A percentile compares a stretch with the other conserved stretches of the same genome.
Conservation (phyloP, 2,797 vertebrate species). For the Acanthis flammea region DNA sequence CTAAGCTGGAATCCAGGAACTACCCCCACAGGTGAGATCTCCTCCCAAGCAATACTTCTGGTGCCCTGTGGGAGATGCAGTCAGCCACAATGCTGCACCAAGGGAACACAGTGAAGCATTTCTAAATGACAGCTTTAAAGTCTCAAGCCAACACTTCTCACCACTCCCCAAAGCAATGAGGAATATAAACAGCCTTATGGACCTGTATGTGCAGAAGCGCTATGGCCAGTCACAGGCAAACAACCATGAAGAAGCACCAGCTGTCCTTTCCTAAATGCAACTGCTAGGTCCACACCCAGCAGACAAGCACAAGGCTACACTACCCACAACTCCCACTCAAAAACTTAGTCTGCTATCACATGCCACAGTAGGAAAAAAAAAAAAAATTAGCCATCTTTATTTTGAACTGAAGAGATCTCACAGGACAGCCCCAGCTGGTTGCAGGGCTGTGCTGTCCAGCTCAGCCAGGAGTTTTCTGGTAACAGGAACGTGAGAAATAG, state of each 20-base stretch:
- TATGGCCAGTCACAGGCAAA: neutral
- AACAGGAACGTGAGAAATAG: fast-evolving
- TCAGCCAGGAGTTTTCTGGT: neutral
- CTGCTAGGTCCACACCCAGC: neutral
- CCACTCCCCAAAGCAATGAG: neutral
- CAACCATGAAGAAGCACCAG: neutral
- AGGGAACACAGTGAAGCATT: neutral
- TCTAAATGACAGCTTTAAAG: neutral
- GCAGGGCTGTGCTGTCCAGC: neutral
- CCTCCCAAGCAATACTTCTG: neutral
- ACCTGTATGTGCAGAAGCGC: neutral
- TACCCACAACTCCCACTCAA: neutral
- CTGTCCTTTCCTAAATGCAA: neutral
- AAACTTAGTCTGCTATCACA: neutral
- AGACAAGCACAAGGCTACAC: neutral
- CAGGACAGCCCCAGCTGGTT: neutral
- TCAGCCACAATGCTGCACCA: neutral
- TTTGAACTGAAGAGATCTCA: neutral
- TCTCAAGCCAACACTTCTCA: neutral
- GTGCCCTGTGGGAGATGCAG: neutral
- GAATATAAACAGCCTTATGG: neutral
- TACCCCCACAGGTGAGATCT: neutral
- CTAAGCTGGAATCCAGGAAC: neutral
- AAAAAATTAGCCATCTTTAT: neutral
- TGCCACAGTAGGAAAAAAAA: neutral